These are phyloP conservation scores for Hiodon tergisus DNA, from an alignment of 2,113 vertebrate species.

Conservation along the genomic window DNA sequence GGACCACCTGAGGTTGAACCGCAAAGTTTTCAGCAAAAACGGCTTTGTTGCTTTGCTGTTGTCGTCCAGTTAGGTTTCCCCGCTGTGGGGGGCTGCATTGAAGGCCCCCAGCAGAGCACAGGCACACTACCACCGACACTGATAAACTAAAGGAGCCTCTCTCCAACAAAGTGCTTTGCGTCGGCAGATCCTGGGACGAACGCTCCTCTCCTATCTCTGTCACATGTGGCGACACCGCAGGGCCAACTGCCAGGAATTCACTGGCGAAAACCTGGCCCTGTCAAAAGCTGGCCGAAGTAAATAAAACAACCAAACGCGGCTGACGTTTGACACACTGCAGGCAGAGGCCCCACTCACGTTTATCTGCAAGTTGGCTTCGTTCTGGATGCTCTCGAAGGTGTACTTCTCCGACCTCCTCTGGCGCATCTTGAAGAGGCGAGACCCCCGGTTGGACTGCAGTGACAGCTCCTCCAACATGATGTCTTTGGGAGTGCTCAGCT, in stretches of 20 bases:
- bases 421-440: conserved; percentile 91
- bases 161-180: conserved; percentile 26
- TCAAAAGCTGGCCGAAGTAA: too few species aligned
- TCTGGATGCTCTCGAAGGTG: conserved; percentile 93
- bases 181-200: too few species aligned
- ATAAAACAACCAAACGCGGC: too few species aligned
- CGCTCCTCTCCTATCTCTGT: background rate
- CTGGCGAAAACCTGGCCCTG: too few species aligned
- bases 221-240: background rate
- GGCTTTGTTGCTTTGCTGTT: background rate
- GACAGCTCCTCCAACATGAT: conserved; percentile 97
- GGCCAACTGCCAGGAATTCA: too few species aligned
- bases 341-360: conserved; percentile 65
- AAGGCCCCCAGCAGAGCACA: background rate
- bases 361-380: conserved; percentile 73
- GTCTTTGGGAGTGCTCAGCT: conserved; percentile 86
- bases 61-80: background rate
- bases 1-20: too few species aligned
- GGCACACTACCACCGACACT: conserved; percentile 30
- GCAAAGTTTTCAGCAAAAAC: background rate
- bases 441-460: conserved; percentile 83
- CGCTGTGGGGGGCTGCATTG: background rate
- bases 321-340: background rate
- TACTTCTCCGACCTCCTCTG: conserved; percentile 96
- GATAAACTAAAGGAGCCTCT: conserved; percentile 44